Percentiles rank a stretch among this genome's conserved stretches.
Evolutionary conservation across 2,888 invertebrate genomes (phyloP).

Genomic region (Conops quadrifasciatus): DNA sequence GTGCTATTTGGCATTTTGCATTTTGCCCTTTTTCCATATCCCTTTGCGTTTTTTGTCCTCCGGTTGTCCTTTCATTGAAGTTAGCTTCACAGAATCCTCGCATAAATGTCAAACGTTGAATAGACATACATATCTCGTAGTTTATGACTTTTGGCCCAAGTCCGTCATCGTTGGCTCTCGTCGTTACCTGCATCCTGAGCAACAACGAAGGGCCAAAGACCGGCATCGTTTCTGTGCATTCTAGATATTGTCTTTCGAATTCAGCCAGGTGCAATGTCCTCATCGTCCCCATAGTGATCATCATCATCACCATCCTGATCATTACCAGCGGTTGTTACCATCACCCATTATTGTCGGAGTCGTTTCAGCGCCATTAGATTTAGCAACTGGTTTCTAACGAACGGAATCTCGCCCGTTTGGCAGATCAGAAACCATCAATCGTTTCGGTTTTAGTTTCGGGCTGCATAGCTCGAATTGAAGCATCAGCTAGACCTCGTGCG

Average conservation of each 20-base stretch:
- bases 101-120: not conserved
- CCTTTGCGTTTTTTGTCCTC: too few relatives aligned
- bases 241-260: not conserved
- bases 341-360: too few relatives aligned
- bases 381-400: too few relatives aligned
- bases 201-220: not conserved
- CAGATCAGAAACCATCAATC: conserved; percentile 9
- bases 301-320: not conserved
- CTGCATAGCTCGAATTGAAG: too few relatives aligned
- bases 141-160: not conserved
- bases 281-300: not conserved
- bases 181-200: not conserved
- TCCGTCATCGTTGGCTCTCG: not conserved
- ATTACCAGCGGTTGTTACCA: not conserved
- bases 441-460: not conserved
- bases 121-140: too few relatives aligned
- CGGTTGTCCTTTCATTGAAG: too few relatives aligned
- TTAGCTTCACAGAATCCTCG: not conserved
- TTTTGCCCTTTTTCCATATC: too few relatives aligned
- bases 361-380: not conserved
- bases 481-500: too few relatives aligned
- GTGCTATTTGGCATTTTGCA: too few relatives aligned
- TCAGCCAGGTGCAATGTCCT: conserved; percentile 14
- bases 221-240: not conserved
- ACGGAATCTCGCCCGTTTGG: too few relatives aligned